phyloP scores from a whole-genome alignment of 1,140 invertebrate species.

The Polypedilum vanderplanki region DNA sequence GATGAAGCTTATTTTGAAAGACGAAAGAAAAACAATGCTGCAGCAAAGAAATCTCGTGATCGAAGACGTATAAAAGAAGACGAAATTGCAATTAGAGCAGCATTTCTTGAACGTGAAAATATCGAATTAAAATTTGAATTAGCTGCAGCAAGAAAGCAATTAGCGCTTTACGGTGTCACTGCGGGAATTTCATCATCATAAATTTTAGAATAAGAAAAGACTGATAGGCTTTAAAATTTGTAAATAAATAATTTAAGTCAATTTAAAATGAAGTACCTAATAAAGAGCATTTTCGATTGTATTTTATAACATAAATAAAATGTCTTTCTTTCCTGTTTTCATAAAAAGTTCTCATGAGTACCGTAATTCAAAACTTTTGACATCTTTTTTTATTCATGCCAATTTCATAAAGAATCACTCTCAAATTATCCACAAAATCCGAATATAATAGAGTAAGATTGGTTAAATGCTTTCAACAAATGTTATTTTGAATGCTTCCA shows the following conservation, averaged over 20 bases:
- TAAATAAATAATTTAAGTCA: background rate
- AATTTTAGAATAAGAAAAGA: background rate
- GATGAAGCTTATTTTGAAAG: constrained; percentile 82
- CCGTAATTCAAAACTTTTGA: background rate
- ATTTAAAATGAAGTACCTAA: background rate
- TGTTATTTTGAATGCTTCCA: background rate
- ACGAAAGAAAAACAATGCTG: constrained; percentile 88
- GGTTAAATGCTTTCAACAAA: background rate
- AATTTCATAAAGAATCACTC: background rate
- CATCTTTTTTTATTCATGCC: background rate
- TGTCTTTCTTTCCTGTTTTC: no score
- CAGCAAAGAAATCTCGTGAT: constrained; percentile 89
- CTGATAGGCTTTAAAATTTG: background rate
- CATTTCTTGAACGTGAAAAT: constrained; percentile 78
- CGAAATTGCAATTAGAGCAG: constrained; percentile 80
- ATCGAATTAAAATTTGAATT: constrained; percentile 57
- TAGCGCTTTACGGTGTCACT: constrained; percentile 26
- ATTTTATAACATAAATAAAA: no score
- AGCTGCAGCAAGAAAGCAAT: constrained; percentile 47
- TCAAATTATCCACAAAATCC: constrained; percentile 27
- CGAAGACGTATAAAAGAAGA: constrained; percentile 84
- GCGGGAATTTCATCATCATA: background rate
- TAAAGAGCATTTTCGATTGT: no score
- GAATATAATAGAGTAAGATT: background rate
- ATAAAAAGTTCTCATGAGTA: background rate